Evolutionary conservation across 1,140 invertebrate genomes (phyloP).

Genomic region (Tetranychus urticae): DNA sequence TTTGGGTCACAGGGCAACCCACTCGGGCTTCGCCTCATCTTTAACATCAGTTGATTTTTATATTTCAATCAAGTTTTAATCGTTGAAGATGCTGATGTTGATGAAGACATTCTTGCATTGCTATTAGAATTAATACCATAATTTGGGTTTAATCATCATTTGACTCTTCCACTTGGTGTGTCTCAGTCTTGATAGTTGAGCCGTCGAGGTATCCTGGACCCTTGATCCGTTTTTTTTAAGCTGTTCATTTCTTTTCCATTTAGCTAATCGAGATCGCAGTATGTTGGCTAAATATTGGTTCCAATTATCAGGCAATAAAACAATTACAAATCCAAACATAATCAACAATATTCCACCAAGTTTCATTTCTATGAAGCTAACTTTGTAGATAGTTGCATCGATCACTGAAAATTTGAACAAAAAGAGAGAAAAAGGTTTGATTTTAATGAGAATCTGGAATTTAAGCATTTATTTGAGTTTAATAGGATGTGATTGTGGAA

Average conservation of each 20-base stretch:
- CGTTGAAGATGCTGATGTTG: too few species aligned
- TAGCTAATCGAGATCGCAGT: slow-evolving; percentile 34
- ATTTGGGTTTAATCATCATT: slow-evolving; percentile 4
- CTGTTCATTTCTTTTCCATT: slow-evolving; percentile 11
- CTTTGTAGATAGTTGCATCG: slow-evolving; percentile 57
- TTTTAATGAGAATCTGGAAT: too few species aligned
- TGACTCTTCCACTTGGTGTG: slow-evolving; percentile 14
- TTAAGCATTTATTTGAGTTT: too few species aligned
- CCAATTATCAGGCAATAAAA: slow-evolving; percentile 87
- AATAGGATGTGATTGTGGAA: too few species aligned
- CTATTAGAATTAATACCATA: too few species aligned
- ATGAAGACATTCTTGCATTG: too few species aligned
- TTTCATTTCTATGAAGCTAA: slow-evolving; percentile 75
- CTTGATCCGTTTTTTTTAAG: slow-evolving; percentile 4
- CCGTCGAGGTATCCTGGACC: slow-evolving; percentile 8
- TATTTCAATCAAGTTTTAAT: too few species aligned
- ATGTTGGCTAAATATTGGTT: slow-evolving; percentile 69
- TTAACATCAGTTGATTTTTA: too few species aligned
- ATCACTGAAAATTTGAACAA: slow-evolving; percentile 34
- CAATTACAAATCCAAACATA: slow-evolving; percentile 26
- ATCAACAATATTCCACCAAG: slow-evolving; percentile 71
- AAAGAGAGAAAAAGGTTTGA: too few species aligned
- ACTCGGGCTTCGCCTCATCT: too few species aligned
- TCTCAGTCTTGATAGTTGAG: slow-evolving; percentile 11
- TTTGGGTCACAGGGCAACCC: too few species aligned